phyloP scores from a whole-genome alignment of 2,113 vertebrate genomes.

The Vulpes vulpes region DNA sequence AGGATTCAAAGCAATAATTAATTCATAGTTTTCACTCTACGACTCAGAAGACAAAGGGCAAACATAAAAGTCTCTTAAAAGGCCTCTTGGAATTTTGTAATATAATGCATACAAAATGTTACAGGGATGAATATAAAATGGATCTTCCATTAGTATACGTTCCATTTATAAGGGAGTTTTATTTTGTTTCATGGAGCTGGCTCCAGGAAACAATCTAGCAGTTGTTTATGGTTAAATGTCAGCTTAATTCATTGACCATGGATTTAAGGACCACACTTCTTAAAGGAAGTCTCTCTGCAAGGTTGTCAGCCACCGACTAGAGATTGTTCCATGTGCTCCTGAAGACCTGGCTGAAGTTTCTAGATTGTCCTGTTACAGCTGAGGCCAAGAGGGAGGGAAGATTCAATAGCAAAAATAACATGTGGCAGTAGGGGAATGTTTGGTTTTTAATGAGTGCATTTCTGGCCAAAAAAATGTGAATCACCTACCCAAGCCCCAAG shows the following conservation, averaged over 20 bases:
- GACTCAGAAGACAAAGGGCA: slow-evolving; percentile 35
- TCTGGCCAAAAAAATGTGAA: neutral
- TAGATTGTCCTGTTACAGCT: neutral
- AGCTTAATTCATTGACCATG: neutral
- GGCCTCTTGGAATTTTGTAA: neutral
- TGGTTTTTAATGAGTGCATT: neutral
- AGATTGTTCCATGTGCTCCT: neutral
- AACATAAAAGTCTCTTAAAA: slow-evolving; percentile 26
- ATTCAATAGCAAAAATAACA: neutral
- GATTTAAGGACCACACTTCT: slow-evolving; percentile 34
- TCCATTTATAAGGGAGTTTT: neutral
- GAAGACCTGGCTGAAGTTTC: neutral
- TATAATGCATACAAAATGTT: neutral
- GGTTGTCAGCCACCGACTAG: neutral
- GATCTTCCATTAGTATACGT: neutral
- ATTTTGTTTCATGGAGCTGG: neutral
- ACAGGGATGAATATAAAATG: neutral
- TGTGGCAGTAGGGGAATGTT: neutral
- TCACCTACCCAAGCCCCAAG: neutral
- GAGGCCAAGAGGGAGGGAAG: neutral
- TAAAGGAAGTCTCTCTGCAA: neutral
- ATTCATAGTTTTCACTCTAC: slow-evolving; percentile 24
- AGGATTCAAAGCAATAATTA: neutral
- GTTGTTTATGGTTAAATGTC: neutral
- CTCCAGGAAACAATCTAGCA: neutral